A percentile compares a stretch with the other conserved stretches of the same genome.
Evolutionary conservation across 1,140 invertebrate species (phyloP).

Genomic region (Dendroctonus valens): DNA sequence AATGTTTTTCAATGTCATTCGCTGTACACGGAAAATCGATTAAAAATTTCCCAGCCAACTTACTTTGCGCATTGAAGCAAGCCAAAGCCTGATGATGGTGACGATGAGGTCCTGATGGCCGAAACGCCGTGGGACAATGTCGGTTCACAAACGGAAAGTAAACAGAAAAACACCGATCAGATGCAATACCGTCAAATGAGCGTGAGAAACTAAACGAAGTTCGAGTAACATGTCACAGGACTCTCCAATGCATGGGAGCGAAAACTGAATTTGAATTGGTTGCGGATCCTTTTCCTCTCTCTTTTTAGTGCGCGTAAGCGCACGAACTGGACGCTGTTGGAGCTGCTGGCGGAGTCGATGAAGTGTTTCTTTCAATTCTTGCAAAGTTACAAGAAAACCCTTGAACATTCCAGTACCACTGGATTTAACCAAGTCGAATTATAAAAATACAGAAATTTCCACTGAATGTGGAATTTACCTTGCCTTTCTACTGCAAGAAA

Average conservation of each 20-base stretch:
- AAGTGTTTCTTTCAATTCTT: no score
- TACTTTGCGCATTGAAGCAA: conserved; percentile 11
- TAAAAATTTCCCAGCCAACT: conserved; percentile 19
- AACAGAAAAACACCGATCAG: conserved; percentile 17
- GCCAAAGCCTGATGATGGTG: neutral
- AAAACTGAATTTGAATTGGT: conserved; percentile 18
- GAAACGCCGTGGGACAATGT: conserved; percentile 5
- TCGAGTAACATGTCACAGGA: conserved; percentile 1
- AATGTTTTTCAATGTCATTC: conserved; percentile 40
- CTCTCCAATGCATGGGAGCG: conserved; percentile 3
- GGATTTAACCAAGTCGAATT: no score
- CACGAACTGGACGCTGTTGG: no score
- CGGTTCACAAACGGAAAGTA: neutral
- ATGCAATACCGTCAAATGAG: conserved; percentile 12
- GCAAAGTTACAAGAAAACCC: no score
- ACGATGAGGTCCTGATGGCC: conserved; percentile 3
- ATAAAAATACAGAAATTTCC: no score
- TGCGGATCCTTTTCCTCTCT: no score
- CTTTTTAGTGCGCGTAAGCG: no score
- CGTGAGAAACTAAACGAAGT: conserved; percentile 25
- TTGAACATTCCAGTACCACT: no score
- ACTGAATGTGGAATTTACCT: no score
- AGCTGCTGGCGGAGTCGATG: no score
- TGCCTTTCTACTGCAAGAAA: no score
- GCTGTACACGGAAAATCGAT: conserved; percentile 35